Evolutionary conservation across 2,888 invertebrate species (phyloP), one percentile per base, ranked within the genome.

Genomic region (Falcaria lacertinaria): DNA sequence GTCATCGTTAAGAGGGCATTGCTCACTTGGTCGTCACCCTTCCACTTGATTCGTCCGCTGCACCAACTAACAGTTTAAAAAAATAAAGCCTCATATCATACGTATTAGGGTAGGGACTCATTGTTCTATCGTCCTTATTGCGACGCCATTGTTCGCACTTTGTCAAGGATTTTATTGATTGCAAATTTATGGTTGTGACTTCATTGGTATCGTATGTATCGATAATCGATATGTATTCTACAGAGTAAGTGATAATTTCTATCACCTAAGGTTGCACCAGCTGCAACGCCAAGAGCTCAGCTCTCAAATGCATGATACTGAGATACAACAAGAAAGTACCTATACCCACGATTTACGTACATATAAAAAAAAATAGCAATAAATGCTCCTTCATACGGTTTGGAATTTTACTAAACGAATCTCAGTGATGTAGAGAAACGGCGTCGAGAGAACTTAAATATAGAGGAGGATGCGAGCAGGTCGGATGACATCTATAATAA

Each of bases 401-500:
- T 54, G 56, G 65, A 61, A 64, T 62, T 69, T 61, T 64, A 69
- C 64, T 65, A 57, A 28, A 28, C 48, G 61, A 64, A 68, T 68
- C 65, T 60, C 61, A 64, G 68, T 66, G 69, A 71, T 73, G 67
- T 69, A 67, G 69, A 63, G 71, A 67, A 69, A 67, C 71, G 69
- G 61, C 73, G 74, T 64, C 61, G 74, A 70, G 77, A 68, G 71
- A 64, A 64, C 74, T 85, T 88, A 88, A 80, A 88, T 88, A 81
- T 87, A 89, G 85, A 85, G 76, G 79, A 80, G 81, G 84, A 88
- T 86, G 80, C 79, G 76, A 80, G 84, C 84, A 82, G 88, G 84
- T 86, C 86, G 83, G 80, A 74, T 88, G 88, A 86, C 89, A 85
- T 84, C 89, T 89, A 89, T 84, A 87, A 86, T 88, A 88, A 89